These are phyloP conservation scores for Suillia variegata DNA, from an alignment of 2,888 invertebrate genomes.

Conservation along the genomic window DNA sequence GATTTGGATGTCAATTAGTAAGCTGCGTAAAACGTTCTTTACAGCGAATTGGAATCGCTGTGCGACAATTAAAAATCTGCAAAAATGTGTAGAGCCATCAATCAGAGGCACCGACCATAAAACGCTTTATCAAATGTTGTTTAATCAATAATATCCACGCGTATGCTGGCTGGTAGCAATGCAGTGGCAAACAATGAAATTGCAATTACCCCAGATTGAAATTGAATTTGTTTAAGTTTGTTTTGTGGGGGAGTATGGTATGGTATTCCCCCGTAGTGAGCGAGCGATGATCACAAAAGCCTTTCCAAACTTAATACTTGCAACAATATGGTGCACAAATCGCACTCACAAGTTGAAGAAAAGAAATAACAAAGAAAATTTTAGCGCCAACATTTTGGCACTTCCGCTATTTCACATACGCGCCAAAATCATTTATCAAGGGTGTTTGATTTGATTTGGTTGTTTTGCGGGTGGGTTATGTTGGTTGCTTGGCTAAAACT, in stretches of 20 bases:
- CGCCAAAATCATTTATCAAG: constrained; percentile 12
- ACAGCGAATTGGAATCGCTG: too few relatives aligned
- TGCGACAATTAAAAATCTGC: constrained; percentile 2
- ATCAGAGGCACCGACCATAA: not conserved
- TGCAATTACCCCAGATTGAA: constrained; percentile 11
- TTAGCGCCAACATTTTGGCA: constrained; percentile 7
- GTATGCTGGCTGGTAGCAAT: not conserved
- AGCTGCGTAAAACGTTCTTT: not conserved
- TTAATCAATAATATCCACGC: constrained; percentile 20
- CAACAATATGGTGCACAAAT: not conserved
- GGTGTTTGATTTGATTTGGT: not conserved
- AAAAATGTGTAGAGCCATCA: not conserved
- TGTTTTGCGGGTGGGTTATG: too few relatives aligned
- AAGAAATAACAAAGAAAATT: not conserved
- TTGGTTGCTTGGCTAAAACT: too few relatives aligned
- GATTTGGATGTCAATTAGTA: not conserved
- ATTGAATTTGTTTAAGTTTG: not conserved
- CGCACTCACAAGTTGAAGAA: not conserved
- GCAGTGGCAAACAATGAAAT: not conserved
- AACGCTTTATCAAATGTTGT: constrained; percentile 15
- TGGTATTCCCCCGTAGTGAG: not conserved
- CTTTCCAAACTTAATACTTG: not conserved
- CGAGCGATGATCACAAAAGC: not conserved
- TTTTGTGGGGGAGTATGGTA: not conserved
- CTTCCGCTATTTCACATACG: constrained; percentile 8